These are phyloP conservation scores for Agrypnus murinus DNA, from an alignment of 2,888 invertebrate species.

Conservation along the genomic window DNA sequence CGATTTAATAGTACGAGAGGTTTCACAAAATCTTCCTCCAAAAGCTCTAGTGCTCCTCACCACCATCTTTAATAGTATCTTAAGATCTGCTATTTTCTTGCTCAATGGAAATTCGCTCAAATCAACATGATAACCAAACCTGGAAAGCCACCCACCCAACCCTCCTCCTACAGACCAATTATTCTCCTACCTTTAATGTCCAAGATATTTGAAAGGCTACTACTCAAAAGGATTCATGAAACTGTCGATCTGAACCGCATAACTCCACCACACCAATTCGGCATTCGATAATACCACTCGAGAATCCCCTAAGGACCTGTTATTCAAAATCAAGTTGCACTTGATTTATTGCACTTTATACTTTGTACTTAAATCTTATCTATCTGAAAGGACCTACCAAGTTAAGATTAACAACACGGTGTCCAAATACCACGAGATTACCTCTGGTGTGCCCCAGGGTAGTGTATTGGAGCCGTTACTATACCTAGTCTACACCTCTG, in stretches of 20 bases:
- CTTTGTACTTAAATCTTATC: neutral
- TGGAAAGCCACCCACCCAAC: too few species aligned
- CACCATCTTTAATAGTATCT: neutral
- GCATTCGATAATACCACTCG: neutral
- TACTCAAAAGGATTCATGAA: too few species aligned
- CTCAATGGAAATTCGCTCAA: too few species aligned
- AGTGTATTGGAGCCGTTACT: neutral
- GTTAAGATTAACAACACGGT: too few species aligned
- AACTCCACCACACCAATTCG: neutral
- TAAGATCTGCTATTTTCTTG: neutral
- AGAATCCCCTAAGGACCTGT: too few species aligned
- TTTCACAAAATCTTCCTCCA: neutral
- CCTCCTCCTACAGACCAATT: too few species aligned
- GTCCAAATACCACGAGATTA: too few species aligned
- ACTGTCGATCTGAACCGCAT: neutral
- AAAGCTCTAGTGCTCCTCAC: neutral
- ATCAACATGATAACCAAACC: too few species aligned
- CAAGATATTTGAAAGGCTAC: too few species aligned
- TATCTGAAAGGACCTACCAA: neutral
- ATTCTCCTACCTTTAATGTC: neutral
- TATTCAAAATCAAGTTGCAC: neutral
- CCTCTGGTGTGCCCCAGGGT: too few species aligned
- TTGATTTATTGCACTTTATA: neutral
- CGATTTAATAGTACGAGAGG: too few species aligned
- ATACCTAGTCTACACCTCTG: constrained; percentile 9